Evolutionary conservation across 2,888 invertebrate species (phyloP), one percentile per base, ranked within the genome.

Genomic region (Dicycla oo): DNA sequence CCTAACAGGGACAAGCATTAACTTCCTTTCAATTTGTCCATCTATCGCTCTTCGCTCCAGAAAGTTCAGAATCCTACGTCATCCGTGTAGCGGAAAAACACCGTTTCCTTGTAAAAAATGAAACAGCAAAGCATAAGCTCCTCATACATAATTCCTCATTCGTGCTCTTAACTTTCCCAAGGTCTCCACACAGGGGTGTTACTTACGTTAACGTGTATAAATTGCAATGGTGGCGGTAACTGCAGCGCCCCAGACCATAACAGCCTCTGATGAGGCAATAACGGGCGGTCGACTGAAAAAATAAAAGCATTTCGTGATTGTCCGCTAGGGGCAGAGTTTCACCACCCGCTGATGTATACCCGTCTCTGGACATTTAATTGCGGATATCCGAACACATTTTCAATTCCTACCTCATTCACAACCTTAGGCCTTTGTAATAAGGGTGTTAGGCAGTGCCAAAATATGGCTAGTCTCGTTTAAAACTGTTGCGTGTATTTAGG

Each of bases 231-330:
- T 83, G 86, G 83, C 82, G 80, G 87, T 87, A 88, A 90, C 88
- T 86, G 88, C 87, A 87, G 85, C 84, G 79, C 87, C 86, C 81
- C 78, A 83, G 86, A 80, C 90, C 90, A 91, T 90, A 91, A 91
- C 91, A 87, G 86, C 84, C 89, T 83, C 90, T 93, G 93, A 94
- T 93, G 94, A 93, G 93, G 93, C 93, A 92, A 94, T 95, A 94
- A 93, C 86, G 89, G 85, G 84, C 83, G 86, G 84, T 88, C 87
- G 84, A 81, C 88, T 89, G 92, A 92, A 93, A 93, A 93, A 94
- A 95, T 95, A 94, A 95, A 94, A 95, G 95, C 94, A 92, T 94
- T 94, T 92, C 90, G 92, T 92, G 93, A 94, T 94, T 93, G 93
- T 92, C 90, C 88, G 87, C 66, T 75, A 85, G 88, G 88, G 87